These are phyloP conservation scores for Sorex araneus DNA, from an alignment of 2,113 vertebrate species.

Conservation along the genomic window DNA sequence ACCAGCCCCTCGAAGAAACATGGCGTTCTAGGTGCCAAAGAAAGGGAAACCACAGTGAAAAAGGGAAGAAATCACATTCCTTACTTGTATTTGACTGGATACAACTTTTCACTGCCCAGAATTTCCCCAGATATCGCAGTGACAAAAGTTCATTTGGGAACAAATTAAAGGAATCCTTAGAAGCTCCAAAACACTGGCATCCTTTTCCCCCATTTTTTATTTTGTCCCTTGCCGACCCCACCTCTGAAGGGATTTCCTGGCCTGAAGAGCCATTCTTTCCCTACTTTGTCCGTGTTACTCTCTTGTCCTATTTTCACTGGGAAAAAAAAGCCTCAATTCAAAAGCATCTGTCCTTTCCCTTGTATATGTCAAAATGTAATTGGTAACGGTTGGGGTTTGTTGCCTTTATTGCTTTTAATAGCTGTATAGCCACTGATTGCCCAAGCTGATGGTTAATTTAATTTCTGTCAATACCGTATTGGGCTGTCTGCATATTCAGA, in stretches of 20 bases:
- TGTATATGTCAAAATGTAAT: constrained; percentile 92
- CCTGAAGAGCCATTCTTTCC: neutral
- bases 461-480: constrained; percentile 96
- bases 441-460: constrained; percentile 94
- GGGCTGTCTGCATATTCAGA: constrained; percentile 94
- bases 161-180: neutral
- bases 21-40: rapidly evolving
- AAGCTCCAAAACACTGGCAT: neutral
- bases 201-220: neutral
- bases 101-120: neutral
- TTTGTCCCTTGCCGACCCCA: neutral
- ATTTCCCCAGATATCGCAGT: neutral
- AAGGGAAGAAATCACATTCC: no score
- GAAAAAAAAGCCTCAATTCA: constrained; percentile 85
- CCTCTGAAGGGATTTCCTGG: neutral
- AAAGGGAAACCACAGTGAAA: no score
- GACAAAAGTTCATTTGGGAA: no score
- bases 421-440: constrained; percentile 93
- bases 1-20: neutral
- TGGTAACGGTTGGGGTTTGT: constrained; percentile 91
- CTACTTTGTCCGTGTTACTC: neutral
- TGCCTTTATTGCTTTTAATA: constrained; percentile 94
- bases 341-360: constrained; percentile 90
- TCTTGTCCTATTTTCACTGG: constrained; percentile 61
- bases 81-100: rapidly evolving